phyloP scores from a whole-genome alignment of 2,888 invertebrate species.

The Plebejus argus region DNA sequence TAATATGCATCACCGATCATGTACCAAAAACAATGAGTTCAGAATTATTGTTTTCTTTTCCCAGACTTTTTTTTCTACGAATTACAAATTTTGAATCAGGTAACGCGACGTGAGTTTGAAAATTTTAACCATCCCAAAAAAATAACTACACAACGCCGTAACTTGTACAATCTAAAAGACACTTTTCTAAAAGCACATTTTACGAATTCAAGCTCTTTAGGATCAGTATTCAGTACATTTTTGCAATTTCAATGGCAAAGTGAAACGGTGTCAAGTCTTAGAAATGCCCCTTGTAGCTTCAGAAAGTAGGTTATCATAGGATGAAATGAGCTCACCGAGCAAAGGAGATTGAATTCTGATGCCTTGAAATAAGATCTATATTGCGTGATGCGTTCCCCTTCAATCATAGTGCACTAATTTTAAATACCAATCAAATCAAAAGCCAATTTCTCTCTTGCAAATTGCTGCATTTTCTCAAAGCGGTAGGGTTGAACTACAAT shows the following conservation, averaged over 20 bases:
- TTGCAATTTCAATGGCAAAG: slow-evolving; percentile 18
- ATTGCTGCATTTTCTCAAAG: slow-evolving; percentile 11
- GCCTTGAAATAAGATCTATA: slow-evolving; percentile 7
- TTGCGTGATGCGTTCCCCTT: not conserved
- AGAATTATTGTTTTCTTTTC: too few species aligned
- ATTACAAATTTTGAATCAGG: too few species aligned
- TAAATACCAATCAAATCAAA: slow-evolving; percentile 23
- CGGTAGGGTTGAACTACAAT: not conserved
- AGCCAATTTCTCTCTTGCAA: not conserved
- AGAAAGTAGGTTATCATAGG: slow-evolving; percentile 26
- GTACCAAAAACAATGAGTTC: too few species aligned
- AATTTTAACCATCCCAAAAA: too few species aligned
- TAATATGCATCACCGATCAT: too few species aligned
- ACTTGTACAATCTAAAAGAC: not conserved
- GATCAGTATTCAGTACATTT: slow-evolving; percentile 5
- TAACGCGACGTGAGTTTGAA: too few species aligned
- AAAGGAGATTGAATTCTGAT: not conserved
- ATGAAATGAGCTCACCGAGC: not conserved
- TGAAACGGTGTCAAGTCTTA: slow-evolving; percentile 24
- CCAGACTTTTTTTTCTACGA: too few species aligned
- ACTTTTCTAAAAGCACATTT: not conserved
- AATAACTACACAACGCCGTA: too few species aligned
- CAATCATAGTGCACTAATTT: slow-evolving; percentile 1
- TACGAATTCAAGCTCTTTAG: not conserved
- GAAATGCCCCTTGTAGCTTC: slow-evolving; percentile 17